Base-by-base conservation (phyloP, 53 echinoderm and acorn worm species). In the Stichopus horrens region DNA sequence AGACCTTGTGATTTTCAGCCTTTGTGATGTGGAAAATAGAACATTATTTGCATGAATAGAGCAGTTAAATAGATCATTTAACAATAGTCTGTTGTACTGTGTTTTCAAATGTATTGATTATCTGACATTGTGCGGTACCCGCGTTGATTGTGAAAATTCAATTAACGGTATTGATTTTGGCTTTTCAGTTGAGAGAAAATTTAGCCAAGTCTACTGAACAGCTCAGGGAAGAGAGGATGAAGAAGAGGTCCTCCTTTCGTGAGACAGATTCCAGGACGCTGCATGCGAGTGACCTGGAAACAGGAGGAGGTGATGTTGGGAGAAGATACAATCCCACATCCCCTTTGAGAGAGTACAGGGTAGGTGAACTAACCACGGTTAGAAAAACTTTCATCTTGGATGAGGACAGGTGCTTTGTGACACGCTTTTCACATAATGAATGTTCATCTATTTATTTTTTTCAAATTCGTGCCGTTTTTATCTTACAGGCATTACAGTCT, bases 221-320 rank as follows among this genome's bases (percentile, higher is more conserved):
- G 71, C 86, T 94, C 19, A 82, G 88, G 19, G 88, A 92, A 52
- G 94, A 94, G 71, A 78, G 92, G 19, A 16, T 56, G 21, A 87
- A 77, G 10, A 86, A 81, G 21, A 23, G 76, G 23, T 79, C 89
- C 9, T 83, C 88, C 23, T 66, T 59, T 63, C 66, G 83, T 0
- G 56, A 73, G 9, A 14, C 10, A 66, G 74, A 86, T 66, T 86
- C 86, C 3, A 85, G 89, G 23, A 91, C 95, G 6, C 87, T 95
- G 14, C 90, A 89, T 86, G 82, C 90, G 4, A 95, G 95, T 93
- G 95, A 95, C 74, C 76, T 95, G 10, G 89, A 90, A 14, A 90
- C 86, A 53, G 63, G 58, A 16, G 78, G 83, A 18, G 66, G 90
- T 76, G 73, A 73, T 13, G 67, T 52, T 5, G 53, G 73, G 10